Percentiles rank a stretch among this genome's conserved stretches.
Evolutionary conservation across 2,797 vertebrate species (phyloP).

Genomic region (Protosalanx chinensis): DNA sequence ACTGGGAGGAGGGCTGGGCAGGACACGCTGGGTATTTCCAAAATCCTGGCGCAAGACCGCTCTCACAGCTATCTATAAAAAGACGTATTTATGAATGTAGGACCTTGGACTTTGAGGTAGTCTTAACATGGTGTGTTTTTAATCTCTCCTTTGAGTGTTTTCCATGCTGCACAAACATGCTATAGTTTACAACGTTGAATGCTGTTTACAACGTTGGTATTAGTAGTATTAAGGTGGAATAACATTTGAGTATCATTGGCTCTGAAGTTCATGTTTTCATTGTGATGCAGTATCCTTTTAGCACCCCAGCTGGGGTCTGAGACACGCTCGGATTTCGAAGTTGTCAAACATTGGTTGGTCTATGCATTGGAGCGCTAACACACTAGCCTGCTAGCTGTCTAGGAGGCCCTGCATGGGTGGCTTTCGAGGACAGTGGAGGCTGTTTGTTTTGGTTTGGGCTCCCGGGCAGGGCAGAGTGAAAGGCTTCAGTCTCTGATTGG

Average conservation of each 20-base stretch:
- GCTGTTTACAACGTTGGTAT: neutral
- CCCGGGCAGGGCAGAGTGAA: conserved; percentile 54
- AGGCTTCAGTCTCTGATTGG: conserved; percentile 55
- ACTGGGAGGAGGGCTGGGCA: conserved; percentile 20
- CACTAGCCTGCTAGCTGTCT: too few species aligned
- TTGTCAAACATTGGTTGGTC: too few species aligned
- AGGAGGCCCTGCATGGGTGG: neutral
- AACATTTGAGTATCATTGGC: too few species aligned
- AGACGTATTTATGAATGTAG: conserved; percentile 35
- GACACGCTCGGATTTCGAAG: too few species aligned
- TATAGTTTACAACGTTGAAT: too few species aligned
- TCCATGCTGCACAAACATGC: neutral
- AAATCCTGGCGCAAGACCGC: conserved; percentile 41
- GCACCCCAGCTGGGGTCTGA: too few species aligned
- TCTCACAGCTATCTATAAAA: conserved; percentile 61
- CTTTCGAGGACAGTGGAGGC: neutral
- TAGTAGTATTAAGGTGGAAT: neutral
- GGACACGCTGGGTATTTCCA: conserved; percentile 63
- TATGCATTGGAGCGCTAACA: too few species aligned
- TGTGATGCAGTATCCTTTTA: too few species aligned
- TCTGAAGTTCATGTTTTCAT: too few species aligned
- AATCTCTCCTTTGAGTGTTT: conserved; percentile 19
- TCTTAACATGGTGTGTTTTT: conserved; percentile 28
- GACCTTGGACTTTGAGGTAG: conserved; percentile 29
- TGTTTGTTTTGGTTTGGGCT: conserved; percentile 51